These are phyloP conservation scores for Solea senegalensis DNA, from an alignment of 2,113 vertebrate species.

Conservation along the genomic window DNA sequence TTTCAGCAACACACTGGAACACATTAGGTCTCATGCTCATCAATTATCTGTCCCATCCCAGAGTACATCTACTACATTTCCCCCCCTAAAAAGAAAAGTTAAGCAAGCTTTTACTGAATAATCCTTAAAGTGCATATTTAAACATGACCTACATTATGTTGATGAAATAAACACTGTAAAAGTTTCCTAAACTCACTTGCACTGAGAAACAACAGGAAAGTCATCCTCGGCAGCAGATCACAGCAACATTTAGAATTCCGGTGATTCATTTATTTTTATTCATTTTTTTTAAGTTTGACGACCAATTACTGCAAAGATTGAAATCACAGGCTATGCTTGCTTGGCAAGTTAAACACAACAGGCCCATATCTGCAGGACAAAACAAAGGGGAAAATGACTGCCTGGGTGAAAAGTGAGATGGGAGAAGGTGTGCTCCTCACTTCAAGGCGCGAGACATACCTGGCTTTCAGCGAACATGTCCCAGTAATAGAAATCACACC, in stretches of 20 bases:
- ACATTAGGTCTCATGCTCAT: constrained; percentile 41
- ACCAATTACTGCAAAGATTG: constrained; percentile 21
- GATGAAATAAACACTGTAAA: background rate
- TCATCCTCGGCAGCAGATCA: constrained; percentile 23
- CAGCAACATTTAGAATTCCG: background rate
- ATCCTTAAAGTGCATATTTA: background rate
- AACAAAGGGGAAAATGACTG: constrained; percentile 33
- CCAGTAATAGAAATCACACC: constrained; percentile 64
- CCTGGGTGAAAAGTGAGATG: constrained; percentile 40
- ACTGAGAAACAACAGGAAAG: constrained; percentile 11
- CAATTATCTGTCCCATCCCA: constrained; percentile 34
- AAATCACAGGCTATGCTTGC: constrained; percentile 23
- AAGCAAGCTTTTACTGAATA: too few relatives aligned
- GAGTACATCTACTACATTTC: constrained; percentile 6
- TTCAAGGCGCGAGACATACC: constrained; percentile 66
- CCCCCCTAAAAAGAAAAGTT: background rate
- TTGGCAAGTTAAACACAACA: constrained; percentile 40
- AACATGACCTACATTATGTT: background rate
- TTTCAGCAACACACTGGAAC: constrained; percentile 10
- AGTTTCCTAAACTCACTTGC: constrained; percentile 19
- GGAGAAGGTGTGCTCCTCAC: constrained; percentile 24
- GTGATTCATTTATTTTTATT: constrained; percentile 1
- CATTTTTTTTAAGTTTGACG: constrained; percentile 2
- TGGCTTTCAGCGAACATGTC: constrained; percentile 68
- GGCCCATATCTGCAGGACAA: constrained; percentile 27